phyloP scores from a whole-genome alignment of 2,888 invertebrate genomes.

The Rhorus exstirpatorius region DNA sequence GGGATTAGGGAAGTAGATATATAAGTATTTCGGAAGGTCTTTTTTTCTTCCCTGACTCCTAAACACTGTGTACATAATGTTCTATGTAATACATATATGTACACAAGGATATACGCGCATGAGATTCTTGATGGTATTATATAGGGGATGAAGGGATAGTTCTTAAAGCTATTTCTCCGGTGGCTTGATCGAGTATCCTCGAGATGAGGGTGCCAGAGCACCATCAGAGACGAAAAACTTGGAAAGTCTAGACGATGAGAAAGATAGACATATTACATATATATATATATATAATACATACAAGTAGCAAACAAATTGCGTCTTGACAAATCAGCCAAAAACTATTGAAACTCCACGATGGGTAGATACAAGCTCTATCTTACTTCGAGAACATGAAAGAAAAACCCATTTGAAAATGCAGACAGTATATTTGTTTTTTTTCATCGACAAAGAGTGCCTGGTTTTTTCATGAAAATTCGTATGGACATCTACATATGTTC shows the following conservation, averaged over 20 bases:
- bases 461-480: neutral
- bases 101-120: conserved; percentile 26
- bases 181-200: conserved; percentile 61
- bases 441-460: too few species aligned
- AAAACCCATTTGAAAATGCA: neutral
- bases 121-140: conserved; percentile 31
- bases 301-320: conserved; percentile 33
- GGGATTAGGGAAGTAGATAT: conserved; percentile 21
- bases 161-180: conserved; percentile 49
- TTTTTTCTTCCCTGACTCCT: conserved; percentile 8
- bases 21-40: conserved; percentile 46
- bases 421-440: neutral
- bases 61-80: conserved; percentile 47
- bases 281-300: too few species aligned
- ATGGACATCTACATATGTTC: neutral
- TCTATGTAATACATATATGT: conserved; percentile 21
- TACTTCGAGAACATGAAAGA: too few species aligned
- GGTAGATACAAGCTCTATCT: too few species aligned
- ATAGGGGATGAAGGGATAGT: conserved; percentile 21
- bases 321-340: conserved; percentile 33
- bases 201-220: conserved; percentile 49
- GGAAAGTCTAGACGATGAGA: conserved; percentile 56
- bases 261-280: conserved; percentile 2
- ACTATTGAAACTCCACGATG: neutral
- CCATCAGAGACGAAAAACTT: conserved; percentile 36